Percentiles rank a stretch among this genome's conserved stretches.
These are phyloP conservation scores for Oncorhynchus nerka DNA, from an alignment of 2,113 vertebrate genomes.

Conservation along the genomic window DNA sequence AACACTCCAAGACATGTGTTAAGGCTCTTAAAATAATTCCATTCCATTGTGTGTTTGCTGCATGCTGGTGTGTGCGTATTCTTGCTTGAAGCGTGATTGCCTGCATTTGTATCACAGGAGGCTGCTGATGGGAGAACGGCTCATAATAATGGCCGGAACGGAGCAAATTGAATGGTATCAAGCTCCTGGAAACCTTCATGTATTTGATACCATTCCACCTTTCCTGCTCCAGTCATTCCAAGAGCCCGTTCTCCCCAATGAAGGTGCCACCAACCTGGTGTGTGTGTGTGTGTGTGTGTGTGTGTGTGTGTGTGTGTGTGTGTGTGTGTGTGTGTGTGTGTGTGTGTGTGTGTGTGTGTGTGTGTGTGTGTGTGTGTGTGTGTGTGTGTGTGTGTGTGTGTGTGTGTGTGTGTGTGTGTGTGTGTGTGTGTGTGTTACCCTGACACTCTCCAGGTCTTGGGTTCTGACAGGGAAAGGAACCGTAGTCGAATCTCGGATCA, in stretches of 20 bases:
- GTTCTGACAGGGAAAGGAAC: slow-evolving; percentile 64
- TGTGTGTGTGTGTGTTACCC: slow-evolving; percentile 7
- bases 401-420: slow-evolving; percentile 6
- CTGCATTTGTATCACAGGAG: too few species aligned
- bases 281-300: slow-evolving; percentile 16
- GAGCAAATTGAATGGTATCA: too few species aligned
- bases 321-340: background rate
- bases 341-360: background rate
- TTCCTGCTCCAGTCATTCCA: too few species aligned
- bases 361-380: slow-evolving; percentile 12
- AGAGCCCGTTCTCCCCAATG: too few species aligned
- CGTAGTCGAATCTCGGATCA: slow-evolving; percentile 49
- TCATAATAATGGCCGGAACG: too few species aligned
- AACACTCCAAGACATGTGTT: slow-evolving; percentile 10
- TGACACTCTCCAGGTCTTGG: slow-evolving; percentile 56
- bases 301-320: slow-evolving; percentile 1
- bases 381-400: slow-evolving; percentile 5
- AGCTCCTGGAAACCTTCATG: too few species aligned
- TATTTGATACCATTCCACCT: too few species aligned
- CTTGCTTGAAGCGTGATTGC: too few species aligned
- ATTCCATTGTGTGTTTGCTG: slow-evolving; percentile 5
- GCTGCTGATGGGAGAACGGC: too few species aligned
- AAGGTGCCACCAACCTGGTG: background rate
- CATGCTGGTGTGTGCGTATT: too few species aligned
- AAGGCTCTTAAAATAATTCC: too few species aligned